Conservation (phyloP, 2,113 vertebrate genomes). For the Phaethon lepturus region DNA sequence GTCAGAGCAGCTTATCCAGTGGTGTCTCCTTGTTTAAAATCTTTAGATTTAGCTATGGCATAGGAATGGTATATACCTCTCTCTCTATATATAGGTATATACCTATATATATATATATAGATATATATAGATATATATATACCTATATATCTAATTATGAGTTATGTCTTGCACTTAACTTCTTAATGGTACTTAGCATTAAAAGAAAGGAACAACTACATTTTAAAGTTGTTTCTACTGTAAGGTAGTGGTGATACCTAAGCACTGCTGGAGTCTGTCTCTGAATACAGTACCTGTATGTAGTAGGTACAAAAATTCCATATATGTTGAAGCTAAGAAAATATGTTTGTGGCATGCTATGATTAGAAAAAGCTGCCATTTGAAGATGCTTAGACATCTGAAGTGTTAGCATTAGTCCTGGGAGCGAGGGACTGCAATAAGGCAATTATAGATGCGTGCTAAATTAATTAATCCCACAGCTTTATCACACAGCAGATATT, state of each 20-base stretch:
- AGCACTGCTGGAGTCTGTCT: neutral
- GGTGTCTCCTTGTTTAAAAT: neutral
- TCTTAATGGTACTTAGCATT: neutral
- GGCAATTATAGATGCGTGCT: neutral
- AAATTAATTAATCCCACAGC: constrained; percentile 63
- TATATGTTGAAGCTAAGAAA: neutral
- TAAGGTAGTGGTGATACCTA: neutral
- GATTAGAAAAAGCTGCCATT: neutral
- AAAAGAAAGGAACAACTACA: neutral
- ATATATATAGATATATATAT: too few species aligned
- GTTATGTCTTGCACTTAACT: neutral
- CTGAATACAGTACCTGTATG: neutral
- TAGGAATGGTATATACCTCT: neutral
- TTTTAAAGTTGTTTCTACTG: neutral
- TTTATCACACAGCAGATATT: constrained; percentile 9
- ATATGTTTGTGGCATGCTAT: neutral
- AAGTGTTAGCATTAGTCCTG: neutral
- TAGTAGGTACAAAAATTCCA: neutral
- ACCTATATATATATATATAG: too few species aligned
- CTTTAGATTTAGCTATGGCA: neutral
- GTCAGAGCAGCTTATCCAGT: neutral
- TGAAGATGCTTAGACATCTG: neutral
- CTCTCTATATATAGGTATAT: too few species aligned
- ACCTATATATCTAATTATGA: neutral
- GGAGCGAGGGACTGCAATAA: constrained; percentile 3